Conservation (phyloP, 92 coral and sea anemone species). For the Epizoanthus stellaris region DNA sequence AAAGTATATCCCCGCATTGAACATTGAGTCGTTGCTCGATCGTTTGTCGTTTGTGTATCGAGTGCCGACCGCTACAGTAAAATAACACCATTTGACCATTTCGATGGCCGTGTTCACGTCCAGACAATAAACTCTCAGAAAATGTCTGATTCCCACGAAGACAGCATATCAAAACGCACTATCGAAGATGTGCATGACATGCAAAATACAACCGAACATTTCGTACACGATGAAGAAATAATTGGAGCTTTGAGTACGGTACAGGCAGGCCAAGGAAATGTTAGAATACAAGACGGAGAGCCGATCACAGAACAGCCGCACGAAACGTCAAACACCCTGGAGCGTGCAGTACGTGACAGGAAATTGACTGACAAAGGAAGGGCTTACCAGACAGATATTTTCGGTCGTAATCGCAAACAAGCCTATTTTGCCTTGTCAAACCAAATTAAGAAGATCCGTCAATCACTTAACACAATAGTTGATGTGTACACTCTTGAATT, state of each 20-base stretch:
- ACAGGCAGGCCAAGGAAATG: too few species aligned
- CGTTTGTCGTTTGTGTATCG: too few species aligned
- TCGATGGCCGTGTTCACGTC: slow-evolving; percentile 10
- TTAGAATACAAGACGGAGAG: too few species aligned
- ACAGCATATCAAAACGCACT: too few species aligned
- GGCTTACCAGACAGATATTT: slow-evolving; percentile 5
- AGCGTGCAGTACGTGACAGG: neutral
- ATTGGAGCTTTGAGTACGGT: too few species aligned
- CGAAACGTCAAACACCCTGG: neutral
- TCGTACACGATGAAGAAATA: too few species aligned
- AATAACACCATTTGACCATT: slow-evolving; percentile 10
- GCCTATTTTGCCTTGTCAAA: neutral
- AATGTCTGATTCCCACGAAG: too few species aligned
- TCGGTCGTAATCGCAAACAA: slow-evolving; percentile 18
- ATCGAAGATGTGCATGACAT: too few species aligned
- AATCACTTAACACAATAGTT: neutral
- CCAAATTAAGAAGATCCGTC: neutral
- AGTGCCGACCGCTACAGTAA: slow-evolving; percentile 29
- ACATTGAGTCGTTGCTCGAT: too few species aligned
- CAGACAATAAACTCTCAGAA: too few species aligned
- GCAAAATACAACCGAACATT: too few species aligned
- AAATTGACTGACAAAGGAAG: slow-evolving; percentile 22
- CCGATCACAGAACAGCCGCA: neutral
- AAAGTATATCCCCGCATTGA: too few species aligned
- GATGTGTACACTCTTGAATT: slow-evolving; percentile 9